phyloP scores from a whole-genome alignment of 2,888 invertebrate genomes.

The Ephialtes manifestator region DNA sequence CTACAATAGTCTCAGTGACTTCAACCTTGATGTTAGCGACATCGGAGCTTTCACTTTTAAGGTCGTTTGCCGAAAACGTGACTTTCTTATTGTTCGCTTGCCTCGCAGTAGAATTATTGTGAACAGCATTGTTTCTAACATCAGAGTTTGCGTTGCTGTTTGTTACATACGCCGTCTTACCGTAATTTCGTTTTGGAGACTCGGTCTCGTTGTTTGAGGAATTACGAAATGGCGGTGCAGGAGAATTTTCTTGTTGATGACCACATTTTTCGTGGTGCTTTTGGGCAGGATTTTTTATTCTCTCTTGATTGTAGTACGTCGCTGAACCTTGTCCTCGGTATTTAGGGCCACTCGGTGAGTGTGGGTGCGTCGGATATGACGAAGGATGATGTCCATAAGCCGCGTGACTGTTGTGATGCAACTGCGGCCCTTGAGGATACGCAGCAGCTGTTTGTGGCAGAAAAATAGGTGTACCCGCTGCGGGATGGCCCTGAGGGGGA shows the following conservation, averaged over 20 bases:
- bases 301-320: conserved; percentile 85
- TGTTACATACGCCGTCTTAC: conserved; percentile 19
- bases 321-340: conserved; percentile 75
- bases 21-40: conserved; percentile 27
- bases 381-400: conserved; percentile 77
- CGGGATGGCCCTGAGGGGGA: conserved; percentile 77
- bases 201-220: conserved; percentile 78
- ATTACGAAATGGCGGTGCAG: conserved; percentile 60
- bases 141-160: conserved; percentile 36
- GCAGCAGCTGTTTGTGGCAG: conserved; percentile 61
- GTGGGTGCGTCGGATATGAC: conserved; percentile 83
- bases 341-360: conserved; percentile 86
- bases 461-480: conserved; percentile 74
- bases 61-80: conserved; percentile 23
- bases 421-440: conserved; percentile 74
- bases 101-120: conserved; percentile 1
- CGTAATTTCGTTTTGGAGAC: conserved; percentile 70
- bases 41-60: conserved; percentile 28
- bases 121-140: background rate
- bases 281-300: conserved; percentile 71
- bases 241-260: conserved; percentile 74
- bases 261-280: conserved; percentile 76
- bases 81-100: conserved; percentile 35
- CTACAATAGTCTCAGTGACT: conserved; percentile 12
- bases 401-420: conserved; percentile 76